Percentiles rank a stretch among this genome's conserved stretches.
These are phyloP conservation scores for Lathronympha strigana DNA, from an alignment of 2,888 invertebrate genomes.

Conservation along the genomic window DNA sequence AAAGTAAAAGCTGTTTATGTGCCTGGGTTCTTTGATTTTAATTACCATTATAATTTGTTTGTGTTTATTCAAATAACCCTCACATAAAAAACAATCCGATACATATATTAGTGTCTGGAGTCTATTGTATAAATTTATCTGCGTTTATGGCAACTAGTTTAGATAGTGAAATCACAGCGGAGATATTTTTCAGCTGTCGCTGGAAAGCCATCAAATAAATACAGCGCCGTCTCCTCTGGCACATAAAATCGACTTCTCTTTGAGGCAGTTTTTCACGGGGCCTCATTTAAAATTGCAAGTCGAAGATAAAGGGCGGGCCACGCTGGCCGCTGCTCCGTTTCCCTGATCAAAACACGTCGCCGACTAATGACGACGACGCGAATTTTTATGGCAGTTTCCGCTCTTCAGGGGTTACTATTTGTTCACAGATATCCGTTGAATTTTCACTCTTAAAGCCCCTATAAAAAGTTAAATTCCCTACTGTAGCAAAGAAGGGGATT, in stretches of 20 bases:
- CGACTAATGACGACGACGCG: constrained; percentile 77
- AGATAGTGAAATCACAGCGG: constrained; percentile 37
- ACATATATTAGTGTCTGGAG: constrained; percentile 11
- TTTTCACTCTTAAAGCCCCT: constrained; percentile 65
- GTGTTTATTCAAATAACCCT: too few species aligned
- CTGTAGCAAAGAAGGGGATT: constrained; percentile 54
- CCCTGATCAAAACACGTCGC: constrained; percentile 80
- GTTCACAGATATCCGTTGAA: constrained; percentile 70
- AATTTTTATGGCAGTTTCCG: constrained; percentile 76
- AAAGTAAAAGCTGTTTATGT: too few species aligned
- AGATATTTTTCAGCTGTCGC: constrained; percentile 40
- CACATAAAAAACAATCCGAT: too few species aligned
- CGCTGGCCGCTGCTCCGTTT: constrained; percentile 53
- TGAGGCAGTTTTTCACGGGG: constrained; percentile 57
- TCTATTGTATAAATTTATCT: constrained; percentile 36
- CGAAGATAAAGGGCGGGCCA: constrained; percentile 63
- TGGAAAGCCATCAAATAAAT: constrained; percentile 46
- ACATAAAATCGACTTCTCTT: constrained; percentile 61
- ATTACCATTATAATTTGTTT: too few species aligned
- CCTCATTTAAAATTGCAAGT: constrained; percentile 64
- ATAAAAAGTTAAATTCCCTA: constrained; percentile 69
- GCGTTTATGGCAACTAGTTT: constrained; percentile 39
- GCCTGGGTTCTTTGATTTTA: too few species aligned
- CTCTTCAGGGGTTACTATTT: constrained; percentile 72
- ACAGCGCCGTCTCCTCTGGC: constrained; percentile 51